A percentile compares a stretch with the other conserved stretches of the same genome.
Conservation (phyloP, 23 tunicate species). For the Ciona savignyi region DNA sequence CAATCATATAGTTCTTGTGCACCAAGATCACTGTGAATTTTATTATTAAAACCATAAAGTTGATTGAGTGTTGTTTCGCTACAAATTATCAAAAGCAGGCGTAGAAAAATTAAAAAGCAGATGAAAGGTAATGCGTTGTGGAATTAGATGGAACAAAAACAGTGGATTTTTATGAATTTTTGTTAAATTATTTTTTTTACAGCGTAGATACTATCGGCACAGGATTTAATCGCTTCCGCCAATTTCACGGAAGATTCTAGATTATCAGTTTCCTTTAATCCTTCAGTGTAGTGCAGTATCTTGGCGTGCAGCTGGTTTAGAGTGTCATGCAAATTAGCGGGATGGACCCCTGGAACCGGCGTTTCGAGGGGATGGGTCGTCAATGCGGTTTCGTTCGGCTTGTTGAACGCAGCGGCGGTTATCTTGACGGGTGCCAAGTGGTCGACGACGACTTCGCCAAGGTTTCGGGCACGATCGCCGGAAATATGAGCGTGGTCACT, state of each 20-base stretch:
- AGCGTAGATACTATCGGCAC: not conserved
- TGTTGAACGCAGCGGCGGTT: not conserved
- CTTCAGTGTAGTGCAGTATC: not conserved
- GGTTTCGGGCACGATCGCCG: not conserved
- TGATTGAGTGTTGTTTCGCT: not conserved
- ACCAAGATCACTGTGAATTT: not conserved
- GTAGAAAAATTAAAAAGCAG: too few relatives aligned
- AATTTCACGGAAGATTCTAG: not conserved
- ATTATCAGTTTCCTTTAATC: not conserved
- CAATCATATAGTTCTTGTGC: too few relatives aligned
- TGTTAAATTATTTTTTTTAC: not conserved
- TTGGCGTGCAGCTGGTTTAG: not conserved
- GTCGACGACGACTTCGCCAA: not conserved
- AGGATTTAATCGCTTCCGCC: not conserved
- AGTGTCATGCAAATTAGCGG: not conserved
- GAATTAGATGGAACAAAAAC: too few relatives aligned
- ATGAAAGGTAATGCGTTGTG: too few relatives aligned
- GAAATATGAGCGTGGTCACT: not conserved
- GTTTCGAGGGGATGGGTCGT: not conserved
- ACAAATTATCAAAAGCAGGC: conserved; percentile 1
- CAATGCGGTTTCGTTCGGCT: not conserved
- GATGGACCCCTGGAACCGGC: not conserved
- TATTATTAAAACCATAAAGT: not conserved
- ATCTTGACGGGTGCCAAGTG: not conserved
- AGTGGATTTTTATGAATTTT: too few relatives aligned